Conservation (phyloP, 2,797 vertebrate species). For the Hypotaenidia philippensis region DNA sequence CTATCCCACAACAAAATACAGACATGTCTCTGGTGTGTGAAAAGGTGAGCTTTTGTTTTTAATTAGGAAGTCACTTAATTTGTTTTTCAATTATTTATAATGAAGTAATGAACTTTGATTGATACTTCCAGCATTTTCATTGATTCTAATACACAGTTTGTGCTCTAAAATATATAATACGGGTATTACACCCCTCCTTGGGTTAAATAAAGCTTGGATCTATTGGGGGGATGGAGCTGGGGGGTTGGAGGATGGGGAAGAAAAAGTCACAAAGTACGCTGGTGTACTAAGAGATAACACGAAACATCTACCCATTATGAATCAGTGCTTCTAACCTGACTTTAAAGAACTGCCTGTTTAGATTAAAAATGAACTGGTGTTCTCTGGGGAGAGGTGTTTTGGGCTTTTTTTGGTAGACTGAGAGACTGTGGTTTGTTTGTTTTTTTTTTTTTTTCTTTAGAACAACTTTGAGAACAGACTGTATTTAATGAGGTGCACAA, state of each 20-base stretch:
- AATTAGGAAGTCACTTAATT: neutral
- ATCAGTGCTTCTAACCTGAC: neutral
- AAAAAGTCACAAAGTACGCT: neutral
- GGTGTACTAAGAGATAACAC: neutral
- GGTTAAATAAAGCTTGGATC: neutral
- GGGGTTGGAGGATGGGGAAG: fast-evolving
- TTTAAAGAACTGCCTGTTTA: neutral
- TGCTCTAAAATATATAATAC: neutral
- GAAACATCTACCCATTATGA: neutral
- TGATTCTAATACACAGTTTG: neutral
- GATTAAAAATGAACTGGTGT: neutral
- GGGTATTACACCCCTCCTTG: neutral
- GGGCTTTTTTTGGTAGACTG: neutral
- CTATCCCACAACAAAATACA: neutral
- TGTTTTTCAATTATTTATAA: neutral
- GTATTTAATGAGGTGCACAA: neutral
- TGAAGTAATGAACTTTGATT: neutral
- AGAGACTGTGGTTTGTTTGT: neutral
- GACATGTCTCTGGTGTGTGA: neutral
- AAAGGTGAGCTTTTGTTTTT: neutral
- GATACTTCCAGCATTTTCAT: neutral
- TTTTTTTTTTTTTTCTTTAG: neutral
- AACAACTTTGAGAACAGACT: neutral
- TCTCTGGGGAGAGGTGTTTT: neutral
- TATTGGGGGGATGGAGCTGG: fast-evolving